These are phyloP conservation scores for Rhaphigaster nebulosa DNA, from an alignment of 2,888 invertebrate genomes.

Conservation along the genomic window DNA sequence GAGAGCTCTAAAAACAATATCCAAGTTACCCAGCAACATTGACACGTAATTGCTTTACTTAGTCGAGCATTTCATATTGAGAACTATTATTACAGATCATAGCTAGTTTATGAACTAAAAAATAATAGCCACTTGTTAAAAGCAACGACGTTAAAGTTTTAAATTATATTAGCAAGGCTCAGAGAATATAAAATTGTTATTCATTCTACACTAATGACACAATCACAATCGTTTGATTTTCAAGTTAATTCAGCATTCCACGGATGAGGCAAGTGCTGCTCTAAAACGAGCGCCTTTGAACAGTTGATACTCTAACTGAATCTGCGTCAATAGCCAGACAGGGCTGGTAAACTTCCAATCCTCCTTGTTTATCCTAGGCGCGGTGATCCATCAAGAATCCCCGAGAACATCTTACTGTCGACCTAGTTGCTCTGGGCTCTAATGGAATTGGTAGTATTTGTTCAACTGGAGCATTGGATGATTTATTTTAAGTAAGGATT, in stretches of 20 bases:
- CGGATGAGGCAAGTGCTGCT: not conserved
- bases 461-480: not conserved
- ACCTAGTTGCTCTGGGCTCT: not conserved
- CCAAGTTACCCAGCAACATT: not conserved
- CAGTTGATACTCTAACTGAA: not conserved
- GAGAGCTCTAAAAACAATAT: not conserved
- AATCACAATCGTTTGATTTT: not conserved
- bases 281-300: slow-evolving; percentile 12
- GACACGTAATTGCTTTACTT: not conserved
- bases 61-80: too few relatives aligned
- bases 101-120: too few relatives aligned
- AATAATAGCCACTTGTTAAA: not conserved
- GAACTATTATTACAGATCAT: too few relatives aligned
- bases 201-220: too few relatives aligned
- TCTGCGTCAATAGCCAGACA: slow-evolving; percentile 30
- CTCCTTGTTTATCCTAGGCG: slow-evolving; percentile 31
- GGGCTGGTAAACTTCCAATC: slow-evolving; percentile 38
- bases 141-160: not conserved
- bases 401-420: slow-evolving; percentile 22
- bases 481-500: not conserved
- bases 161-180: too few relatives aligned
- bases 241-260: not conserved
- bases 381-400: slow-evolving; percentile 31
- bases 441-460: slow-evolving; percentile 7
- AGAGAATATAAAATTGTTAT: too few relatives aligned